Conservation (phyloP, 1,140 invertebrate species). For the Pemphigus obesinymphae region DNA sequence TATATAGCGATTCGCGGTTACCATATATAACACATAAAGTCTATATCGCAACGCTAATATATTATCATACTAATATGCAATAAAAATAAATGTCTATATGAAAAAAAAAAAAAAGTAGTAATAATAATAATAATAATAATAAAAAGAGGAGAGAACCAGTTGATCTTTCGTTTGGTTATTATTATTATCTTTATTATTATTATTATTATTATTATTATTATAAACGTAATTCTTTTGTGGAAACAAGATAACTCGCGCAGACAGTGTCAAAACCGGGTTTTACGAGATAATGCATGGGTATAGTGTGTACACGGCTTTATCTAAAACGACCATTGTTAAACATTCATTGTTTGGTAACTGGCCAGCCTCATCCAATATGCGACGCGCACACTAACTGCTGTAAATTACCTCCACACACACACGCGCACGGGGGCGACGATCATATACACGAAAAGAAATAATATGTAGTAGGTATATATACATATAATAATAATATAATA, state of each 20-base stretch:
- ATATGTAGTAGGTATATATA: too few species aligned
- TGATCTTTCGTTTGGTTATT: not conserved
- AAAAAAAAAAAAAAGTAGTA: too few species aligned
- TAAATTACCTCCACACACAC: conserved; percentile 22
- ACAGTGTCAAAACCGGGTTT: conserved; percentile 24
- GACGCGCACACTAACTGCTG: conserved; percentile 24
- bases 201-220: conserved; percentile 5
- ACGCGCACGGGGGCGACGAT: not conserved
- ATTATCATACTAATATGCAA: not conserved
- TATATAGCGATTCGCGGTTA: not conserved
- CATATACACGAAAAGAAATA: conserved; percentile 10
- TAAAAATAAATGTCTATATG: not conserved
- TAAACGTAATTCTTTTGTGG: not conserved
- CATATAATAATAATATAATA: too few species aligned
- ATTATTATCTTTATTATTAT: conserved; percentile 7
- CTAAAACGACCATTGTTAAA: conserved; percentile 39
- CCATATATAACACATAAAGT: conserved; percentile 3
- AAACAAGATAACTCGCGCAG: conserved; percentile 18
- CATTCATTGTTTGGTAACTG: conserved; percentile 39
- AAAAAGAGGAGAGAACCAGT: conserved; percentile 2
- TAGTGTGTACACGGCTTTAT: conserved; percentile 19
- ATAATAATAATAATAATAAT: conserved; percentile 1
- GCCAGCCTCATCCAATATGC: conserved; percentile 36
- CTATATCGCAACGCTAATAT: not conserved
- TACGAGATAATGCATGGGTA: conserved; percentile 23